Evolutionary conservation across 2,113 vertebrate genomes (phyloP).

Genomic region (Platysternon megacephalum): DNA sequence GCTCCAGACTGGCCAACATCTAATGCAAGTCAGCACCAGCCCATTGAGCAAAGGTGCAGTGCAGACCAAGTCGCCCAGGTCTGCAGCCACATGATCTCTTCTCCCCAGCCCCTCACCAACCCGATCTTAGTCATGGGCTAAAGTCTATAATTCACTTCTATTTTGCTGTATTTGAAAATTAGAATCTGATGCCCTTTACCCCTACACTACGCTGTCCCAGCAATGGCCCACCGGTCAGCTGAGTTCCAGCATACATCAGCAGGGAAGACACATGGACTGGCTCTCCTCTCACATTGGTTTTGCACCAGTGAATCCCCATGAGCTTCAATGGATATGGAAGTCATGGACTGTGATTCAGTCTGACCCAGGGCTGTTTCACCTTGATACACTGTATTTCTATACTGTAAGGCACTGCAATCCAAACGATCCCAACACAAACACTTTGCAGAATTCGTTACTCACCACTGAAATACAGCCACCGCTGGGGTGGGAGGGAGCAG

Average conservation of each 20-base stretch:
- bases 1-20: too few relatives aligned
- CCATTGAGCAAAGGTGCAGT: too few relatives aligned
- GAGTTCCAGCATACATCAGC: background rate
- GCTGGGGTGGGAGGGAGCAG: background rate
- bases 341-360: too few relatives aligned
- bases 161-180: background rate
- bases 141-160: too few relatives aligned
- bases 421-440: background rate
- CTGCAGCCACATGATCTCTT: too few relatives aligned
- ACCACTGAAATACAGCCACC: background rate
- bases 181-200: background rate
- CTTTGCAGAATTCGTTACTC: background rate
- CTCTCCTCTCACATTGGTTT: background rate
- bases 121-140: too few relatives aligned
- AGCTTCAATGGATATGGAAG: background rate
- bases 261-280: background rate
- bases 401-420: background rate
- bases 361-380: background rate
- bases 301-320: background rate
- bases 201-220: too few relatives aligned
- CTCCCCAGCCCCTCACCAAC: too few relatives aligned
- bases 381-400: background rate
- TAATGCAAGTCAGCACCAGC: too few relatives aligned
- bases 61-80: too few relatives aligned
- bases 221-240: background rate